Base-by-base conservation (phyloP, 2,888 invertebrate species). In the Rhabditoides inermis region DNA sequence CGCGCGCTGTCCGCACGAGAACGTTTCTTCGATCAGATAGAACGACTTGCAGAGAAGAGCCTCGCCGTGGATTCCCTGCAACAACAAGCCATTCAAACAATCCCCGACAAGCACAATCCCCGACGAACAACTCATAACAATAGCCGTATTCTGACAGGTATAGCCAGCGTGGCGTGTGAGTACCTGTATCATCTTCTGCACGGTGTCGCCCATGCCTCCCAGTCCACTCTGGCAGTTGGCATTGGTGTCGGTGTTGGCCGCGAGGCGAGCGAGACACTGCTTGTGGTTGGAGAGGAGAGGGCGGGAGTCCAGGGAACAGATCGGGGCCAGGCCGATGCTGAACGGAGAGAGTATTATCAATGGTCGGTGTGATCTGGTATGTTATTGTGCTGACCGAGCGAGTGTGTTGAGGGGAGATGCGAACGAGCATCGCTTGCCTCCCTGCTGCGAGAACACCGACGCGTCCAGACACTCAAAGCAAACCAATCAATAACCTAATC, bases 1-100 rank as follows among this genome's bases (percentile, higher is more conserved):
- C 30, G 65, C 55, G 4, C 37, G 46, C 47, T 70, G 65, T 22
- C 71, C 72, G 49, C 73, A 73, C 6, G 58, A 48, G 63, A 73
- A 73, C 0, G 68, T 65, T 23, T 68, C 57, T 20, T 69, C 51
- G 27, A 73, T 67, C 4, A 67, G 55, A 52, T 73, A 73, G 63
- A 73, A 73, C 2, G 68, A 59, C 45, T 73, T 73, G 58, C 73
- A 73, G 25, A 73, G 57, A 18, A 72, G 61, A 20, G 72, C 72
- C 36, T 73, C 70, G 26, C 69, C 70, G 45, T 73, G 72, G 20
- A 73, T 64, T 30, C 73, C 73, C 52, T 66, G 45, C 35, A 47
- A 37, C 6, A 44, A 2, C 2, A 10, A 15, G 23, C n/a, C 10
- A 25, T n/a, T 2, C 40, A n/a, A n/a, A 2, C 20, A 40, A 18